A percentile compares a stretch with the other conserved stretches of the same genome.
Conservation (phyloP, 2,797 vertebrate species). For the Amblyraja radiata region DNA sequence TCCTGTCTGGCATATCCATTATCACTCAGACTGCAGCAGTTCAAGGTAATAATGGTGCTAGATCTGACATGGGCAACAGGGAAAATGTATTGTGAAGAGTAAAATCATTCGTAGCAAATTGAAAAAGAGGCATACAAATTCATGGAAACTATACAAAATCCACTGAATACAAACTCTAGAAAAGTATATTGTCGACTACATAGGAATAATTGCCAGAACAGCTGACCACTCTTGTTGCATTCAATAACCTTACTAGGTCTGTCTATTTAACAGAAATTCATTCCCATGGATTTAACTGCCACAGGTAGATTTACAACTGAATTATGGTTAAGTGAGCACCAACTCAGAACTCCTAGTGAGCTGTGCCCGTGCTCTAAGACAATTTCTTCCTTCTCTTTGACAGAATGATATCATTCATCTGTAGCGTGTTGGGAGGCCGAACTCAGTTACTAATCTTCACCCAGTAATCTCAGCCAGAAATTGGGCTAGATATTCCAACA, state of each 20-base stretch:
- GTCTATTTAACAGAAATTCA: not conserved
- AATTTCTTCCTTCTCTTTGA: not conserved
- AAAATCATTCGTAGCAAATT: too few species aligned
- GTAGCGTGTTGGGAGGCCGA: not conserved
- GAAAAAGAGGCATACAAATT: too few species aligned
- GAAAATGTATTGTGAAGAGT: too few species aligned
- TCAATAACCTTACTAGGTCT: not conserved
- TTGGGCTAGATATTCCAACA: not conserved
- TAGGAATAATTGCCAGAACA: not conserved
- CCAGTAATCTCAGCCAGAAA: not conserved
- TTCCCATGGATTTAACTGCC: not conserved
- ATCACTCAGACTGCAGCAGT: too few species aligned
- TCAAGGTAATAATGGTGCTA: too few species aligned
- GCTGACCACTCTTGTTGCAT: not conserved
- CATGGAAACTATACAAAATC: too few species aligned
- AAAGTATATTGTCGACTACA: too few species aligned
- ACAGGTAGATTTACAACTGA: not conserved
- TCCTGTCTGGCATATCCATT: too few species aligned
- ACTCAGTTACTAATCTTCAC: not conserved
- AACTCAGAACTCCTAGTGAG: not conserved
- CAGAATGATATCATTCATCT: not conserved
- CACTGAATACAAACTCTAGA: too few species aligned
- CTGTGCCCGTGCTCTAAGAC: not conserved
- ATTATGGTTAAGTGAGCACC: not conserved
- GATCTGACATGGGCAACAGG: too few species aligned